A percentile compares a stretch with the other conserved stretches of the same genome.
These are phyloP conservation scores for Pelmatolapia mariae DNA, from an alignment of 2,113 vertebrate species.

Conservation along the genomic window DNA sequence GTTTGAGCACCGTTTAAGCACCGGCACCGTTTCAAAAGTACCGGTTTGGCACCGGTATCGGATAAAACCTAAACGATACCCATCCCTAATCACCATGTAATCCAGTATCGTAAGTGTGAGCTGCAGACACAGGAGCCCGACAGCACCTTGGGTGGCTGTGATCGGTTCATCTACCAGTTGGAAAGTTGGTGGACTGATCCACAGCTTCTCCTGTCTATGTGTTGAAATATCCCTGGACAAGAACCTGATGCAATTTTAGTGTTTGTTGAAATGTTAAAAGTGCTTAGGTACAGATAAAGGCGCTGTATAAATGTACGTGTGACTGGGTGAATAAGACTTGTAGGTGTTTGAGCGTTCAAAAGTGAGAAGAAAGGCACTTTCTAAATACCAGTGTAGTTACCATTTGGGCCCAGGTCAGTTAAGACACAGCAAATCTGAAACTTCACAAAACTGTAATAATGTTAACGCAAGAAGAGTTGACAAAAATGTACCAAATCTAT, in stretches of 20 bases:
- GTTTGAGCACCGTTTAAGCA: no score
- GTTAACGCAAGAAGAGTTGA: neutral
- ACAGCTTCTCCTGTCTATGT: neutral
- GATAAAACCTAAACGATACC: no score
- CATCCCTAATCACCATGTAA: neutral
- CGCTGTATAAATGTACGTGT: neutral
- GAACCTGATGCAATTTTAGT: neutral
- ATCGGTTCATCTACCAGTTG: rapidly evolving
- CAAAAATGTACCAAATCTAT: neutral
- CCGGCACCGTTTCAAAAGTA: no score
- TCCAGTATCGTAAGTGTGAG: neutral
- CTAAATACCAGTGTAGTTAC: neutral
- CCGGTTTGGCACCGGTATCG: no score
- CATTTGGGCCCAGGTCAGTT: neutral
- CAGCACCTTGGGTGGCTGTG: neutral
- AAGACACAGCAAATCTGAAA: neutral
- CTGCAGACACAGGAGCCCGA: neutral
- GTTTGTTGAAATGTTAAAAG: neutral
- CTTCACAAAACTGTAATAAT: neutral
- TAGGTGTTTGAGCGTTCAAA: neutral
- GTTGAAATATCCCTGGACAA: rapidly evolving
- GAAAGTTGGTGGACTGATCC: neutral
- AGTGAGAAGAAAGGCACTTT: neutral
- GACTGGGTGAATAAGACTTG: neutral
- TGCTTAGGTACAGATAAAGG: neutral